Conservation (phyloP, 1,140 invertebrate species). For the Drosophila seguyi region DNA sequence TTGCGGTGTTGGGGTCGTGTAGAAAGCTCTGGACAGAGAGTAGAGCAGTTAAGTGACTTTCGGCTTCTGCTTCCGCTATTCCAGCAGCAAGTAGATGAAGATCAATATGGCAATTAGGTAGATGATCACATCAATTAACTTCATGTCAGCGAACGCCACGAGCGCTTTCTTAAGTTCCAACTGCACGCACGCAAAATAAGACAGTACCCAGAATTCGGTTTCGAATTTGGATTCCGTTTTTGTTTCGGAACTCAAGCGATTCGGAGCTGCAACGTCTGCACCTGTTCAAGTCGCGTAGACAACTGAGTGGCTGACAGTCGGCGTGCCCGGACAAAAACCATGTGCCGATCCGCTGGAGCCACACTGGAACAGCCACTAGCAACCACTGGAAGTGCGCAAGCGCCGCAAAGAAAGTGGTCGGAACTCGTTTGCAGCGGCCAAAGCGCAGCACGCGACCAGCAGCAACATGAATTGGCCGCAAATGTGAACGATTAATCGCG, state of each 20-base stretch:
- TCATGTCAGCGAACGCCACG: conserved; percentile 77
- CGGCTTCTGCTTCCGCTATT: conserved; percentile 57
- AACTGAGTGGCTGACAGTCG: conserved; percentile 53
- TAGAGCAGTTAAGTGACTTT: conserved; percentile 49
- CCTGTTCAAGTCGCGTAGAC: conserved; percentile 69
- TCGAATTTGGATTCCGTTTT: not conserved
- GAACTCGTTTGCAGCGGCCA: conserved; percentile 66
- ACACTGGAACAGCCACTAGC: conserved; percentile 48
- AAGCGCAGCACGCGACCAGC: conserved; percentile 67
- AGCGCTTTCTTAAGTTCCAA: conserved; percentile 65
- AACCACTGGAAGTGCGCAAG: conserved; percentile 38
- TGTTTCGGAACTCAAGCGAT: conserved; percentile 1
- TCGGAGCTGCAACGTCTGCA: conserved; percentile 63
- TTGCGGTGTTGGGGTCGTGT: conserved; percentile 14
- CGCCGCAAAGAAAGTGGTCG: conserved; percentile 72
- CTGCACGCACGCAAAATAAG: conserved; percentile 29
- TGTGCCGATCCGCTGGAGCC: conserved; percentile 37
- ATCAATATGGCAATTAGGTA: conserved; percentile 82
- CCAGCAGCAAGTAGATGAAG: conserved; percentile 79
- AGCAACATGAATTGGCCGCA: conserved; percentile 43
- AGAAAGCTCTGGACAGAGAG: conserved; percentile 60
- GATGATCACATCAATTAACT: conserved; percentile 84
- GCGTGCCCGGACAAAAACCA: conserved; percentile 51
- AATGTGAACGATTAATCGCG: conserved; percentile 47
- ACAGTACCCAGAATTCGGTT: conserved; percentile 7